Evolutionary conservation across 2,113 vertebrate genomes (phyloP).

Genomic region (Verasper variegatus): DNA sequence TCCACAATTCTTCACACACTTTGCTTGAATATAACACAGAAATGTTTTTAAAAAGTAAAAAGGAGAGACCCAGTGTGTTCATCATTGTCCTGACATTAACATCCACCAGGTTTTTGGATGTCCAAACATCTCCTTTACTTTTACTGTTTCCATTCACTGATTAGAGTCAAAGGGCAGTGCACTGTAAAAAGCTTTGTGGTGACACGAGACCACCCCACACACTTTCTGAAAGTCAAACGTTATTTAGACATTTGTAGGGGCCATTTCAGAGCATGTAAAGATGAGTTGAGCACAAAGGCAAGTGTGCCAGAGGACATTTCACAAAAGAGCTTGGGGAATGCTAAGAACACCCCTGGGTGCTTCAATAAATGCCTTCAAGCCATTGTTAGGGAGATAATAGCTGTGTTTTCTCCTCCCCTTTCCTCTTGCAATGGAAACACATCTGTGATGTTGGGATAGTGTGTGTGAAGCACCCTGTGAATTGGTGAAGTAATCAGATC

Average conservation of each 20-base stretch:
- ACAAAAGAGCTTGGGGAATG: constrained; percentile 64
- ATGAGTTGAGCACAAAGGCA: constrained; percentile 41
- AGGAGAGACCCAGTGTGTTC: background rate
- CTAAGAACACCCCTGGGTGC: constrained; percentile 60
- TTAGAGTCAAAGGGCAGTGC: background rate
- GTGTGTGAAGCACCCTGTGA: background rate
- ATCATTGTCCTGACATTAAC: background rate
- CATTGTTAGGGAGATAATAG: constrained; percentile 53
- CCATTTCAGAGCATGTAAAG: constrained; percentile 32
- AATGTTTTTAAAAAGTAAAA: background rate
- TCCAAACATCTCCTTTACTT: constrained; percentile 22
- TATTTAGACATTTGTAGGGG: constrained; percentile 23
- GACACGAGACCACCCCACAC: constrained; percentile 51
- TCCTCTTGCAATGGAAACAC: constrained; percentile 55
- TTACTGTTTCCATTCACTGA: constrained; percentile 5
- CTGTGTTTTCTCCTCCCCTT: constrained; percentile 56
- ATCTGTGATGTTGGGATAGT: constrained; percentile 63
- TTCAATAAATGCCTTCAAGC: constrained; percentile 44
- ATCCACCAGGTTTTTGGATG: constrained; percentile 4
- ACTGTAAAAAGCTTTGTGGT: constrained; percentile 4
- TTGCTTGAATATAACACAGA: background rate
- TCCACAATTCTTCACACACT: background rate
- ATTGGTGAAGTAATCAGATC: background rate
- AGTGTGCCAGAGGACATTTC: constrained; percentile 54
- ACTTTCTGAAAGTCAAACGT: constrained; percentile 22